Evolutionary conservation across 37 sponge, comb jelly and placozoan species (phyloP).

Genomic region (Petrosia ficiformis): DNA sequence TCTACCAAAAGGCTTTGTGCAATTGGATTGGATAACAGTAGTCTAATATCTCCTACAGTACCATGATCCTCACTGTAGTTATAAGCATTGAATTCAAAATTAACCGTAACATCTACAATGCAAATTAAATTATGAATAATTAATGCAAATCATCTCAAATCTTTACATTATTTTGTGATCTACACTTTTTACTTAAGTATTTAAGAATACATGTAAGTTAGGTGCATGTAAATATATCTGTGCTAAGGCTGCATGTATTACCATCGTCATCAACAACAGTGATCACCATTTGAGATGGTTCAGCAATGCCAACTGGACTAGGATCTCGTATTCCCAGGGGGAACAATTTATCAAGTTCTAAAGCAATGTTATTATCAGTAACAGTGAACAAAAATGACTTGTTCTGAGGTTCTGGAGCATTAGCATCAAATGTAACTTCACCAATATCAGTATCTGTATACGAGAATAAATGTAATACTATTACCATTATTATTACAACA

Average conservation of each 20-base stretch:
- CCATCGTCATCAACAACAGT: not conserved
- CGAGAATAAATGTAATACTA: too few relatives aligned
- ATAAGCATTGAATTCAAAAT: not conserved
- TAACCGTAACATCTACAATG: not conserved
- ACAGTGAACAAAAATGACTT: not conserved
- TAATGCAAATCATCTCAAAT: not conserved
- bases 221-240: too few relatives aligned
- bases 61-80: not conserved
- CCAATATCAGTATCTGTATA: not conserved
- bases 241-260: too few relatives aligned
- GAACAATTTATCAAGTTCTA: not conserved
- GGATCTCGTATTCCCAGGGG: not conserved
- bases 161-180: too few relatives aligned
- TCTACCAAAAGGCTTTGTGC: not conserved
- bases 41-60: not conserved
- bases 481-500: too few relatives aligned
- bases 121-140: not conserved
- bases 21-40: not conserved
- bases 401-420: not conserved
- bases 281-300: not conserved
- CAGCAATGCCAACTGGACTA: not conserved
- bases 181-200: too few relatives aligned
- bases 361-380: not conserved
- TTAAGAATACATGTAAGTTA: too few relatives aligned
- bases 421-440: not conserved